Percentiles rank a stretch among this genome's conserved stretches.
These are phyloP conservation scores for Coilia nasus DNA, from an alignment of 2,797 vertebrate species.

Conservation along the genomic window DNA sequence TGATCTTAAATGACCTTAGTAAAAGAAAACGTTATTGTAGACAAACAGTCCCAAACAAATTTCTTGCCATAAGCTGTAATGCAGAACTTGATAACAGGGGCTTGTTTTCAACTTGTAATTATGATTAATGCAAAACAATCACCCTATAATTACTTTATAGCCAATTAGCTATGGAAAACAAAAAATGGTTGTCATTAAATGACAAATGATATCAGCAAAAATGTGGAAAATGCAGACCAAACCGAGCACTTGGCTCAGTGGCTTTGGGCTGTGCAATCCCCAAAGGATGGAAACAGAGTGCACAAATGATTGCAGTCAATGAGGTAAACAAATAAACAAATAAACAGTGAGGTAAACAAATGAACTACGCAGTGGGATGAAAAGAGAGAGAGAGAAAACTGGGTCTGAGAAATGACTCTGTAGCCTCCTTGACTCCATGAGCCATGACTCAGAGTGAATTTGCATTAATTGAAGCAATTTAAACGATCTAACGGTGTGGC, in stretches of 20 bases:
- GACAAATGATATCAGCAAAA: background rate
- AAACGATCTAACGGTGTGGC: too few relatives aligned
- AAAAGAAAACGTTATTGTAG: background rate
- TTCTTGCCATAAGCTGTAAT: background rate
- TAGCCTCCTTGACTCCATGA: too few relatives aligned
- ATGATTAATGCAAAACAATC: constrained; percentile 19
- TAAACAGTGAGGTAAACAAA: background rate
- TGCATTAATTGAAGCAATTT: too few relatives aligned
- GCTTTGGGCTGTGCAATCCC: background rate
- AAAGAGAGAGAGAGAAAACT: background rate
- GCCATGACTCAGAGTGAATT: too few relatives aligned
- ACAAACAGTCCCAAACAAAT: constrained; percentile 4
- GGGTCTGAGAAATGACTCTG: too few relatives aligned
- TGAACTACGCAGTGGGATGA: background rate
- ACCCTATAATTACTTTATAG: constrained; percentile 6
- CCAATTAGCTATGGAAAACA: constrained; percentile 15
- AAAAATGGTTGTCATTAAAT: background rate
- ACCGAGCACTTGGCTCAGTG: background rate
- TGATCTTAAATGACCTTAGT: too few relatives aligned
- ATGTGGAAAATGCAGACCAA: background rate
- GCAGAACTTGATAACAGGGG: background rate
- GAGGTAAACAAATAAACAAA: background rate
- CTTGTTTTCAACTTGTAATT: constrained; percentile 20
- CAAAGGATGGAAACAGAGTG: background rate
- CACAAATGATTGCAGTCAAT: background rate